A percentile compares a stretch with the other conserved stretches of the same genome.
Evolutionary conservation across 2,888 invertebrate species (phyloP).

Genomic region (Gerris lacustris): DNA sequence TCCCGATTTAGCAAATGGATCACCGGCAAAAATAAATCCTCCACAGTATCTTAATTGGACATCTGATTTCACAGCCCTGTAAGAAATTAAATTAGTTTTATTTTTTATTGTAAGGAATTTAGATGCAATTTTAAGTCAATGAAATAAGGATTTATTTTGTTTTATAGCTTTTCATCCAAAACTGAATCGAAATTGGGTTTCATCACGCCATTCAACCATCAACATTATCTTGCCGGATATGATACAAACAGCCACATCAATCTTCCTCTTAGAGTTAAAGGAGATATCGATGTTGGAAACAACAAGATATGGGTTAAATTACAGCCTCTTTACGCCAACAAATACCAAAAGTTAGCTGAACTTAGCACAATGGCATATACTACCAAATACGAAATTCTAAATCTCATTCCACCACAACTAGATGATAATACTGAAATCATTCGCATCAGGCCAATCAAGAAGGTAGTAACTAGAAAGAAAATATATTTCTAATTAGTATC

Average conservation of each 20-base stretch:
- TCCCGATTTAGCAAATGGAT: constrained; percentile 31
- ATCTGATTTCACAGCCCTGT: constrained; percentile 41
- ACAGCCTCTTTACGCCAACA: constrained; percentile 41
- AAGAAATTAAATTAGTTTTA: constrained; percentile 14
- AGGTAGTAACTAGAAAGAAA: background rate
- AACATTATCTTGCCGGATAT: constrained; percentile 47
- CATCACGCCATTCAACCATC: constrained; percentile 47
- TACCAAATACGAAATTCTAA: constrained; percentile 45
- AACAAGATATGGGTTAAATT: constrained; percentile 41
- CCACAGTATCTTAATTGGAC: constrained; percentile 39
- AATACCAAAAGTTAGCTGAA: constrained; percentile 44
- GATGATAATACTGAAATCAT: constrained; percentile 20
- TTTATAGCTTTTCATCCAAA: constrained; percentile 33
- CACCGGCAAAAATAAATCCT: constrained; percentile 26
- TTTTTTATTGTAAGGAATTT: no score
- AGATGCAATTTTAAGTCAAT: background rate
- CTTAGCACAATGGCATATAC: constrained; percentile 54
- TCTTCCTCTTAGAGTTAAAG: constrained; percentile 42
- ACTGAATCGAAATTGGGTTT: constrained; percentile 52
- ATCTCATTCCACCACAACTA: constrained; percentile 38
- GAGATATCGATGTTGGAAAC: constrained; percentile 41
- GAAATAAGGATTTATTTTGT: constrained; percentile 7
- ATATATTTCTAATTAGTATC: no score
- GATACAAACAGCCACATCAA: constrained; percentile 48
- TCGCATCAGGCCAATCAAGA: background rate